Conservation (phyloP, 2,113 vertebrate species). For the Crotalus tigris region DNA sequence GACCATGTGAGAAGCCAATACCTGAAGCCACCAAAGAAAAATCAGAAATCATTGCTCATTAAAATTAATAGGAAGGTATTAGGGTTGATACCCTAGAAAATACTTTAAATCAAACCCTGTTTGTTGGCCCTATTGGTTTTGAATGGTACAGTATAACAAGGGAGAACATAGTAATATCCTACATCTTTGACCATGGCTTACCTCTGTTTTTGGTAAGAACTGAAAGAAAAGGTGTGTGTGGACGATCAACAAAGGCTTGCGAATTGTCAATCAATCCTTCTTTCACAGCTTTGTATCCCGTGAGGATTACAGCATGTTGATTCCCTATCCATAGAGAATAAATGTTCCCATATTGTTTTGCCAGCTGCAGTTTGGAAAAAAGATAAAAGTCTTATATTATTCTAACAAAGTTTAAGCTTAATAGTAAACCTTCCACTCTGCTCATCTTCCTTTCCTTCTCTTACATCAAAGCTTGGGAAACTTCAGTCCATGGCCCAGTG, state of each 20-base stretch:
- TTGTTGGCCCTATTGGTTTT: neutral
- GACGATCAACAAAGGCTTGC: neutral
- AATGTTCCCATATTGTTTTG: slow-evolving; percentile 28
- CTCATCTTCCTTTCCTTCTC: neutral
- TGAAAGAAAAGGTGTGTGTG: slow-evolving; percentile 5
- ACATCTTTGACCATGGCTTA: neutral
- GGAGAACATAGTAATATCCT: neutral
- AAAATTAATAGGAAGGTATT: neutral
- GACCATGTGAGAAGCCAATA: neutral
- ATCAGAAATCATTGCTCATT: neutral
- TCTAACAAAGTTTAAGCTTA: neutral
- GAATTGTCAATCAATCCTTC: slow-evolving; percentile 7
- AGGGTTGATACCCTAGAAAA: neutral
- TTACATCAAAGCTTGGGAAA: neutral
- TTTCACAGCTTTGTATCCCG: slow-evolving; percentile 14
- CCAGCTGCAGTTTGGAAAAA: slow-evolving; percentile 8
- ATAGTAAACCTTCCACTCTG: neutral
- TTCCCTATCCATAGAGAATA: slow-evolving; percentile 4
- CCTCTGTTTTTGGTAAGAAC: neutral
- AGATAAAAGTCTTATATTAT: neutral
- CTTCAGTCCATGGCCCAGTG: neutral
- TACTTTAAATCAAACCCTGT: neutral
- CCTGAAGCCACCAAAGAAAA: neutral
- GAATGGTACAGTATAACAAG: neutral
- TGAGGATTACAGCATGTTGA: neutral